Percentiles rank a stretch among this genome's conserved stretches.
These are phyloP conservation scores for Coelopa pilipes DNA, from an alignment of 2,888 invertebrate species.

Conservation along the genomic window DNA sequence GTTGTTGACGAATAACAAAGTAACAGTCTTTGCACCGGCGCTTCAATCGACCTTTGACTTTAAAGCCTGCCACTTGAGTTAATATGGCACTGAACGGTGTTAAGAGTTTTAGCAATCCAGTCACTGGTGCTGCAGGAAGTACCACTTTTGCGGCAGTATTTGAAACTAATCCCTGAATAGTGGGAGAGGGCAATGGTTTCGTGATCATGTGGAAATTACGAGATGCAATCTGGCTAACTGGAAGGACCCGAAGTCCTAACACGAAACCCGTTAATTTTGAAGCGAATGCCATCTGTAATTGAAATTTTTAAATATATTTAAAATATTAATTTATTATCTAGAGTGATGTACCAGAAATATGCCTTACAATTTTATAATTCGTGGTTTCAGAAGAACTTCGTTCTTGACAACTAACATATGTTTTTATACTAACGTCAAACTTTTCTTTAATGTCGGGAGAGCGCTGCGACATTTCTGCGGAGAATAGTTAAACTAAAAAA, in stretches of 20 bases:
- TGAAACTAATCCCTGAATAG: conserved; percentile 27
- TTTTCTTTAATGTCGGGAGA: too few relatives aligned
- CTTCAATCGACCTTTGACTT: conserved; percentile 76
- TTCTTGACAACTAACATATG: conserved; percentile 24
- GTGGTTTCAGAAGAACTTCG: neutral
- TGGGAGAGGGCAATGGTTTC: conserved; percentile 43
- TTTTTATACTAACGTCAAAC: neutral
- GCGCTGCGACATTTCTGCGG: too few relatives aligned
- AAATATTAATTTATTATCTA: neutral
- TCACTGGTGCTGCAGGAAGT: conserved; percentile 31
- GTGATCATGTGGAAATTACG: conserved; percentile 56
- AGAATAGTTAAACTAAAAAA: too few relatives aligned
- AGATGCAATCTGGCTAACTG: neutral
- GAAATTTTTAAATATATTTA: neutral
- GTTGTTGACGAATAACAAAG: conserved; percentile 75
- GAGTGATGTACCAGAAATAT: too few relatives aligned
- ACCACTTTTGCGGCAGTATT: conserved; percentile 28
- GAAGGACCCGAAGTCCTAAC: neutral
- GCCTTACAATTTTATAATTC: neutral
- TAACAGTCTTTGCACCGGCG: conserved; percentile 85
- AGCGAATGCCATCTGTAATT: conserved; percentile 55
- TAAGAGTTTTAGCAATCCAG: conserved; percentile 46
- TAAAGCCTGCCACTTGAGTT: conserved; percentile 72
- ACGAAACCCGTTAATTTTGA: conserved; percentile 47
- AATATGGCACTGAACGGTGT: conserved; percentile 56